Percentiles rank a stretch among this genome's conserved stretches.
These are phyloP conservation scores for Parazoanthus swiftii DNA, from an alignment of 92 coral and sea anemone genomes.

Conservation along the genomic window DNA sequence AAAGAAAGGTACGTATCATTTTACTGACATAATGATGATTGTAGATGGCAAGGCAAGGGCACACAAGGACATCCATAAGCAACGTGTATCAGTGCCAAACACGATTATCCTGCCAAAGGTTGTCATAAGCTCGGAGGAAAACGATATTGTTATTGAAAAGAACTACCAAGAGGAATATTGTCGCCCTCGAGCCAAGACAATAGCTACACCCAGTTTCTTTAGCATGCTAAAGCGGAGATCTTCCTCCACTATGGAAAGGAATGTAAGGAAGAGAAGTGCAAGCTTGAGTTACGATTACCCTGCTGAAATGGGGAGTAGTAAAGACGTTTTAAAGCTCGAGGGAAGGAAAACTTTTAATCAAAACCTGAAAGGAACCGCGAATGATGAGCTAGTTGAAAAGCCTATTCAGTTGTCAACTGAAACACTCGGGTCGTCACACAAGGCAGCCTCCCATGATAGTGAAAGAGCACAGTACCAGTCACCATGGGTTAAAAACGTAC, in stretches of 20 bases:
- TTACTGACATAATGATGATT: neutral
- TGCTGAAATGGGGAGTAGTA: neutral
- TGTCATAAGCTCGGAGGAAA: conserved; percentile 24
- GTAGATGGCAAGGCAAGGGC: neutral
- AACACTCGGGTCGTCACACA: neutral
- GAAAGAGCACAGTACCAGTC: neutral
- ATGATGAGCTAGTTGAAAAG: neutral
- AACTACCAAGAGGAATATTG: neutral
- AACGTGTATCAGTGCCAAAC: neutral
- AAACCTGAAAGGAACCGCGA: neutral
- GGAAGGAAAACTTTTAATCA: neutral
- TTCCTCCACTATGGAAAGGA: neutral
- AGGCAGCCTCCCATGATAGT: neutral
- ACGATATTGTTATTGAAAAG: neutral
- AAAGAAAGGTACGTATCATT: neutral
- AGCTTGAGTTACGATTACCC: neutral
- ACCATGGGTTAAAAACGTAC: neutral
- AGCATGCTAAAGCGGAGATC: neutral
- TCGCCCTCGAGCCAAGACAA: conserved; percentile 23
- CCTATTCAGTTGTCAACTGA: neutral
- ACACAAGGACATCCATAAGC: neutral
- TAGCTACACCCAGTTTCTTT: conserved; percentile 5
- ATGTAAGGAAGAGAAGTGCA: neutral
- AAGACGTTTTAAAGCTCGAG: neutral
- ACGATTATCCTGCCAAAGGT: conserved; percentile 1